These are phyloP conservation scores for Anguilla pacifica DNA, from an alignment of 2,797 vertebrate species.

Conservation along the genomic window DNA sequence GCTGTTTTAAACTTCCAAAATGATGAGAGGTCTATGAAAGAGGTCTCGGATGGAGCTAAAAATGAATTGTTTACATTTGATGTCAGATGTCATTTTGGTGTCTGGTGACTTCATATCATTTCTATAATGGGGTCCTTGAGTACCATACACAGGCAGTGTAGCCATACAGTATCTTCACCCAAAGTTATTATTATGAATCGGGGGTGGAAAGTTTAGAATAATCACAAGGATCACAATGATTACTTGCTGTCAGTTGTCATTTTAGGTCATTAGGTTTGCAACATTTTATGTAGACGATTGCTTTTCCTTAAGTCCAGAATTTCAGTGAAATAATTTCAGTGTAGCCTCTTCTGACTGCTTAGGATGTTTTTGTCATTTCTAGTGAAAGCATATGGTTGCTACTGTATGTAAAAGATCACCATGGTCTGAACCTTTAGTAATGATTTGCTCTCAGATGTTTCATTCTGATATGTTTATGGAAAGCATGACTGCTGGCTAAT, in stretches of 20 bases:
- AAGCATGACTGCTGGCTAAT: background rate
- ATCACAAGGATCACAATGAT: background rate
- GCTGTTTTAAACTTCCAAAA: background rate
- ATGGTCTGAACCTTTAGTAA: background rate
- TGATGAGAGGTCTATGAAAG: background rate
- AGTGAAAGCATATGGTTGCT: background rate
- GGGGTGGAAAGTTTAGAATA: background rate
- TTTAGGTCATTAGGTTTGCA: background rate
- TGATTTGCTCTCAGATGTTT: conserved; percentile 1
- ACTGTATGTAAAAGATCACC: background rate
- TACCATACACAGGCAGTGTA: background rate
- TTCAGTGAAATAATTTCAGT: background rate
- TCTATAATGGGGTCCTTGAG: background rate
- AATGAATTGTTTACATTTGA: background rate
- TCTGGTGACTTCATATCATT: background rate
- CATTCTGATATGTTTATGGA: background rate
- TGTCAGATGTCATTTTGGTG: background rate
- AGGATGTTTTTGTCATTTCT: background rate
- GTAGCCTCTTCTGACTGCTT: background rate
- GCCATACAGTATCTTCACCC: background rate
- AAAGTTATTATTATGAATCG: background rate
- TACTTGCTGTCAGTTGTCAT: background rate
- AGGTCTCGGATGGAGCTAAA: background rate
- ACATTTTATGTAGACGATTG: background rate
- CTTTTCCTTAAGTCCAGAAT: background rate